Evolutionary conservation across 2,888 invertebrate genomes (phyloP), one percentile per base, ranked within the genome.

Genomic region (Orchestes rusci): DNA sequence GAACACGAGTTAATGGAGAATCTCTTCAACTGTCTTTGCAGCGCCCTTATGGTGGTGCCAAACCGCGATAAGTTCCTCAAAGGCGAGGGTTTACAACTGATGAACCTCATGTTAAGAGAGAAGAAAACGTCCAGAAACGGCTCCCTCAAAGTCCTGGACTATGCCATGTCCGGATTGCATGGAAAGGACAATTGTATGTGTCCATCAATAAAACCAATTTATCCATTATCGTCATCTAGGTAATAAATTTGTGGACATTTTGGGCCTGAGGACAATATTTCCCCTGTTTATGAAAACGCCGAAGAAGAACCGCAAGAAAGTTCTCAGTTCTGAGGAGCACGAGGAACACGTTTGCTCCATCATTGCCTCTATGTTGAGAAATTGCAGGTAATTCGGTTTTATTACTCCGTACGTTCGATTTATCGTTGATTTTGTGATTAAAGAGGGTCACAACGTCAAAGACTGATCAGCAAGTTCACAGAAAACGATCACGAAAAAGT

Each of bases 271-370:
- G 33, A 95, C 95, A 3, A 86, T 99, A 48, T 99, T 99, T 69
- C 99, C 99, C 1, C 72, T 99, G 1, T 99, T 97, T 64, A 97
- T 99, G 97, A 94, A 96, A 71, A 97, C 97, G 0, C 99, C 99
- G 1, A 88, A 88, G 59, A 81, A 85, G 58, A 80, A 80, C 58
- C 74, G 84, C 48, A 84, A 84, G 62, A 80, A 55, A 45, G 74
- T 90, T 34, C 70, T 91, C 7, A 84, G 87, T 4, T 76, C 84
- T 1, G 90, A 92, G 62, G 91, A 94, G 63, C 88, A 94, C 58
- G 95, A 95, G 76, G 92, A 97, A 70, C 92, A 95, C 68, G 92
- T 94, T 1, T 78, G 88, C 13, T 93, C 94, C 0, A 90, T 96
- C 48, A 88, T 97, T 59, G 82, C 91, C 1, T 91, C 91, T 23